Base-by-base conservation (phyloP, 2,888 invertebrate genomes). In the Cryptocheilus praepositus region DNA sequence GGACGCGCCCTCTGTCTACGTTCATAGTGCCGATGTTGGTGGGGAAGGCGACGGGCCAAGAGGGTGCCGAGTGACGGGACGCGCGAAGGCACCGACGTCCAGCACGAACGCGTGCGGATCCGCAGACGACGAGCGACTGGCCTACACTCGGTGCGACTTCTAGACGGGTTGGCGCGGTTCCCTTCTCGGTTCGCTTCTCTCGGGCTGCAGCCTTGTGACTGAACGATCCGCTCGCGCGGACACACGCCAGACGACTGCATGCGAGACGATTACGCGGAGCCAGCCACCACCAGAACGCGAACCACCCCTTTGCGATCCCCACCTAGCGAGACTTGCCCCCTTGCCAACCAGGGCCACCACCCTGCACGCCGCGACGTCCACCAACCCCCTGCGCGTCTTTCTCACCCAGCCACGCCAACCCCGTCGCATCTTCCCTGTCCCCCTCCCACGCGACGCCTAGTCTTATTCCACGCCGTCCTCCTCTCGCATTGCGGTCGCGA, bases 171-270 rank as follows among this genome's bases (percentile, higher is more conserved):
- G 16, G n/a, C 21, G 22, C n/a, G n/a, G n/a, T n/a, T n/a, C n/a
- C n/a, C n/a, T n/a, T 21, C 22, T 11, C 8, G 46, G 36, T 11
- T 56, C 43, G 56, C 18, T 7, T 16, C 7, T n/a, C 57, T 15
- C 45, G 25, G 21, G 49, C 49, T n/a, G 8, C 16, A 16, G 49
- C 5, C 2, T 1, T 13, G 5, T 16, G 11, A 49, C 18, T 49
- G 49, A 22, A 36, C 81, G 82, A 81, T 80, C 82, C 84, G 83
- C 76, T 78, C 80, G 78, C 78, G 80, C 80, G 76, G 84, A 85
- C 83, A 78, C 83, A 81, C 87, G 84, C 81, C 82, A 81, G 84
- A 85, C 86, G 83, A 88, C 88, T 88, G 86, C 84, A 83, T 83
- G 82, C 85, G 82, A 85, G 80, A 76, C 82, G 85, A 84, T 84